These are phyloP conservation scores for Ailurus styani DNA, from an alignment of 2,113 vertebrate genomes.

Conservation along the genomic window DNA sequence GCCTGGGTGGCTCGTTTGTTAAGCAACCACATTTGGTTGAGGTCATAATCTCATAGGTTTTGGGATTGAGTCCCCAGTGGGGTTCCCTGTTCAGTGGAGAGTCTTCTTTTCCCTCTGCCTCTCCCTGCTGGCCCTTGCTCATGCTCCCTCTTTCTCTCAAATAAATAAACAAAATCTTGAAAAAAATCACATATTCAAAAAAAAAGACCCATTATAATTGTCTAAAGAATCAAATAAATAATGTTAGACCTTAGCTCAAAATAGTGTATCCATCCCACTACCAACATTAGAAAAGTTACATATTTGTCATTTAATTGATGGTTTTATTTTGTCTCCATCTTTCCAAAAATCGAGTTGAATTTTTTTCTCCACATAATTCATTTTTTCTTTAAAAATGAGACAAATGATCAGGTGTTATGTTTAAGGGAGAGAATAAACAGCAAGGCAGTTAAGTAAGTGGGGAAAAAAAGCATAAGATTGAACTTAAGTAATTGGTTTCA, in stretches of 20 bases:
- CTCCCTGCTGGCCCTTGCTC: no score
- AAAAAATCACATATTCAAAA: not conserved
- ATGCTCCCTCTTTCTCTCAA: not conserved
- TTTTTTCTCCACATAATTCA: not conserved
- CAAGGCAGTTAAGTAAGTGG: not conserved
- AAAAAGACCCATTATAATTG: not conserved
- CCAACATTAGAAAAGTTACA: not conserved
- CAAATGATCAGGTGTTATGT: not conserved
- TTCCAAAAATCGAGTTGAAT: not conserved
- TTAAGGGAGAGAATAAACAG: not conserved
- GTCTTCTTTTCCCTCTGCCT: not conserved
- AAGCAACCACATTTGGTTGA: not conserved
- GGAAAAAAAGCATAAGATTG: not conserved
- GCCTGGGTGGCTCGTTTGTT: not conserved
- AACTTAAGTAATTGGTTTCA: not conserved
- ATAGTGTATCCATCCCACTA: not conserved
- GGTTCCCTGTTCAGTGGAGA: not conserved
- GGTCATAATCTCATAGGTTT: not conserved
- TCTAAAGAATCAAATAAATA: not conserved
- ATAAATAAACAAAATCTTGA: not conserved
- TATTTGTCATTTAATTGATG: not conserved
- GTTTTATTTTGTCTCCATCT: not conserved
- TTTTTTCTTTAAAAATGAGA: not conserved
- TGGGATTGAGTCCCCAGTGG: not conserved
- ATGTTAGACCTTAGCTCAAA: not conserved